phyloP scores from a whole-genome alignment of 1,140 invertebrate species.

The Drosophila arawakana region DNA sequence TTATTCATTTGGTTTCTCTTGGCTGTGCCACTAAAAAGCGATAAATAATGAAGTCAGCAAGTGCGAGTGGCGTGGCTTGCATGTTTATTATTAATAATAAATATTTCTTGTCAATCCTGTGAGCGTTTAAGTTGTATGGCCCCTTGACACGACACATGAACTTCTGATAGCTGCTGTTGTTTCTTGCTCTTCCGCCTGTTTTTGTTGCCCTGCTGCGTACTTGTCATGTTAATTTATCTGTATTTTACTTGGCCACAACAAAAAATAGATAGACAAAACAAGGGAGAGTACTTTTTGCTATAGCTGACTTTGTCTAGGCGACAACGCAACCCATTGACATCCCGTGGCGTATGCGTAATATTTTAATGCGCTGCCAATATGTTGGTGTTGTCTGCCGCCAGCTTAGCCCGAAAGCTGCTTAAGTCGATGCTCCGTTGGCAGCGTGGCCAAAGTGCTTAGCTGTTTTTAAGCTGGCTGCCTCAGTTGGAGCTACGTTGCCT shows the following conservation, averaged over 20 bases:
- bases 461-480: conserved; percentile 61
- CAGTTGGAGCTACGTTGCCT: conserved; percentile 1
- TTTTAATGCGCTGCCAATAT: conserved; percentile 71
- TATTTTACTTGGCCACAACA: conserved; percentile 28
- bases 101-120: conserved; percentile 78
- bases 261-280: neutral
- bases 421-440: conserved; percentile 61
- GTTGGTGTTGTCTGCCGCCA: conserved; percentile 59
- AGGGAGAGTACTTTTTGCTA: neutral
- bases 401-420: conserved; percentile 74
- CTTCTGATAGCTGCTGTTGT: conserved; percentile 18
- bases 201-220: conserved; percentile 44
- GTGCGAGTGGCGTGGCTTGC: conserved; percentile 73
- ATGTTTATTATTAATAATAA: conserved; percentile 83
- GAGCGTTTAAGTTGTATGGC: conserved; percentile 71
- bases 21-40: conserved; percentile 60
- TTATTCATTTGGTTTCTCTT: conserved; percentile 23
- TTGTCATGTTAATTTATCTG: conserved; percentile 75
- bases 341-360: conserved; percentile 63
- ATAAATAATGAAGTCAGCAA: conserved; percentile 82
- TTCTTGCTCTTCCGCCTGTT: conserved; percentile 3
- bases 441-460: conserved; percentile 66
- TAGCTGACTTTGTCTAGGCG: neutral
- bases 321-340: neutral
- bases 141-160: conserved; percentile 57